Percentiles rank a stretch among this genome's conserved stretches.
Evolutionary conservation across 2,888 invertebrate species (phyloP).

Genomic region (Spisula solida): DNA sequence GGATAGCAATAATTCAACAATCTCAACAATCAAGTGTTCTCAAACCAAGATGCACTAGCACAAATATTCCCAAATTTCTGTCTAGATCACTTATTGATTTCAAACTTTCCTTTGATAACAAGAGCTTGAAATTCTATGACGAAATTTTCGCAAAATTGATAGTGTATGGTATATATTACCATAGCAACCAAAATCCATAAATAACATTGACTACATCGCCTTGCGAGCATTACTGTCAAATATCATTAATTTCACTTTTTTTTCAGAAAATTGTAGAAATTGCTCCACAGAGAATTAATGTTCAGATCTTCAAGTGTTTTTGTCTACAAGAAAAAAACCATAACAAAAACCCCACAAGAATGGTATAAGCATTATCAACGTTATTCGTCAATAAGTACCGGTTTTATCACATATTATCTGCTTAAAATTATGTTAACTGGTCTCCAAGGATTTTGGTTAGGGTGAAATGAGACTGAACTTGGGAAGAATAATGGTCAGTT

Average conservation of each 20-base stretch:
- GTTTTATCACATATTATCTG: not conserved
- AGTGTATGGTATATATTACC: slow-evolving; percentile 22
- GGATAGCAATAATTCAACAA: too few relatives aligned
- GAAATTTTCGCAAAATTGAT: slow-evolving; percentile 12
- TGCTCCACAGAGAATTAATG: not conserved
- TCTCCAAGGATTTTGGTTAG: not conserved
- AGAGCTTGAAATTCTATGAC: slow-evolving; percentile 8
- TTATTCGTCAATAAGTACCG: not conserved
- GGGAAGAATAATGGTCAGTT: too few relatives aligned
- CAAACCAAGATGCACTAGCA: not conserved
- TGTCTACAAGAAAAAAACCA: too few relatives aligned
- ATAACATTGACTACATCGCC: not conserved
- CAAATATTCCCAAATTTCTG: not conserved
- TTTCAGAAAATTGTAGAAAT: slow-evolving; percentile 7
- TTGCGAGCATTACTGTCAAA: slow-evolving; percentile 7
- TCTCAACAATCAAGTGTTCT: not conserved
- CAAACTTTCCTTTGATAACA: slow-evolving; percentile 25
- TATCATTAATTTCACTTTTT: slow-evolving; percentile 16
- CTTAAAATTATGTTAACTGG: not conserved
- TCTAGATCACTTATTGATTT: slow-evolving; percentile 36
- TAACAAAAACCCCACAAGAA: too few relatives aligned
- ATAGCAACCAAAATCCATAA: slow-evolving; percentile 37
- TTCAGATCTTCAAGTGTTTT: too few relatives aligned
- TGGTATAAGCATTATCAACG: too few relatives aligned
- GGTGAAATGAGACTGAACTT: not conserved